Evolutionary conservation across 2,113 vertebrate genomes (phyloP).

Genomic region (Oxyura jamaicensis): DNA sequence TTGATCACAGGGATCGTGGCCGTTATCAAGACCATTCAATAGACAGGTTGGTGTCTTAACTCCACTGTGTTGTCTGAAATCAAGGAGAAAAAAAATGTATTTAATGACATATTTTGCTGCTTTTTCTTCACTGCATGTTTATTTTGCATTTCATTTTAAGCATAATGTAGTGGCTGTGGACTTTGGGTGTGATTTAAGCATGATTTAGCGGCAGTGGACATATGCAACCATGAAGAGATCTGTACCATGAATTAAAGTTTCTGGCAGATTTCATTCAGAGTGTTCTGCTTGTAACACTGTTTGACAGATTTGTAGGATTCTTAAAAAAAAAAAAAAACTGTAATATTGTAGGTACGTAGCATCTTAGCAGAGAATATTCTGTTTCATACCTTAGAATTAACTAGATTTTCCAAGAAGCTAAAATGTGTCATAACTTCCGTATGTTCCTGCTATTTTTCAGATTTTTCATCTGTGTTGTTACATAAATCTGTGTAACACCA

Average conservation of each 20-base stretch:
- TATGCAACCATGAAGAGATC: not conserved
- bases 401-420: not conserved
- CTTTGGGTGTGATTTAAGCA: not conserved
- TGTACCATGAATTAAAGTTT: not conserved
- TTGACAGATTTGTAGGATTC: not conserved
- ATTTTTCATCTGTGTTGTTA: not conserved
- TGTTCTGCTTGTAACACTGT: not conserved
- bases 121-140: not conserved
- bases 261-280: not conserved
- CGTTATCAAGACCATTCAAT: conserved; percentile 88
- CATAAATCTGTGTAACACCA: no score
- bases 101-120: not conserved
- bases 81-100: not conserved
- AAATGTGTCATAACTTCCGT: not conserved
- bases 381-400: not conserved
- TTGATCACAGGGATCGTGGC: conserved; percentile 91
- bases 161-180: not conserved
- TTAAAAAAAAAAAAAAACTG: not conserved
- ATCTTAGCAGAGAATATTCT: not conserved
- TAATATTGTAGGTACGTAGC: not conserved
- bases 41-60: conserved; percentile 79
- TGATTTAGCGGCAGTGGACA: not conserved
- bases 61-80: not conserved
- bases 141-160: not conserved
- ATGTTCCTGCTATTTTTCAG: not conserved